These are phyloP conservation scores for Pipra filicauda DNA, from an alignment of 2,113 vertebrate species.

Conservation along the genomic window DNA sequence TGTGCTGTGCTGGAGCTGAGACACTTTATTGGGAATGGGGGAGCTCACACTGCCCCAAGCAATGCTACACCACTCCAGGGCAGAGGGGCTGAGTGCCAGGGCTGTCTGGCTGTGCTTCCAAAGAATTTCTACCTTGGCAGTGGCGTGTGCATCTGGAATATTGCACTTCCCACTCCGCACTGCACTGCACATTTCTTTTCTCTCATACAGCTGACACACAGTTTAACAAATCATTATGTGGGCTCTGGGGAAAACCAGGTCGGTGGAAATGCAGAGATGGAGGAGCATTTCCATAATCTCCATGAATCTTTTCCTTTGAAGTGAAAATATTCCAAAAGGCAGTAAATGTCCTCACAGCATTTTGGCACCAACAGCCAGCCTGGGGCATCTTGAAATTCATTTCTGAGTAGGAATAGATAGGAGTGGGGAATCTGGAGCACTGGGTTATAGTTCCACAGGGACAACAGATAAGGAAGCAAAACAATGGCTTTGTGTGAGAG, in stretches of 20 bases:
- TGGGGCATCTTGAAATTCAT: neutral
- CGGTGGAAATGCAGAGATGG: neutral
- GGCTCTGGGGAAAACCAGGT: neutral
- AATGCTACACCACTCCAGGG: neutral
- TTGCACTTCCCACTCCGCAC: neutral
- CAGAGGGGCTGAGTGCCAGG: neutral
- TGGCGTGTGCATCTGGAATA: neutral
- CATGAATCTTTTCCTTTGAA: constrained; percentile 48
- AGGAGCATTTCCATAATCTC: constrained; percentile 5
- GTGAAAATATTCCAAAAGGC: neutral
- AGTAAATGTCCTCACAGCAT: neutral
- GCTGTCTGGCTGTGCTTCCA: neutral
- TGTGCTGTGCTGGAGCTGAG: neutral
- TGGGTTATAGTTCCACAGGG: neutral
- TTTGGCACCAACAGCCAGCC: neutral
- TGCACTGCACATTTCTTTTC: neutral
- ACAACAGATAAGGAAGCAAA: neutral
- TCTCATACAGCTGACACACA: neutral
- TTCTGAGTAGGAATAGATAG: neutral
- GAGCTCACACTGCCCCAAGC: neutral
- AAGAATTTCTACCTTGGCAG: neutral
- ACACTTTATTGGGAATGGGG: neutral
- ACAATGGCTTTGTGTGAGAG: neutral
- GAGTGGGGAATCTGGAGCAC: neutral
- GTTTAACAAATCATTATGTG: neutral